A percentile compares a stretch with the other conserved stretches of the same genome.
phyloP scores from a whole-genome alignment of 2,113 vertebrate genomes.

The Erinaceus europaeus region DNA sequence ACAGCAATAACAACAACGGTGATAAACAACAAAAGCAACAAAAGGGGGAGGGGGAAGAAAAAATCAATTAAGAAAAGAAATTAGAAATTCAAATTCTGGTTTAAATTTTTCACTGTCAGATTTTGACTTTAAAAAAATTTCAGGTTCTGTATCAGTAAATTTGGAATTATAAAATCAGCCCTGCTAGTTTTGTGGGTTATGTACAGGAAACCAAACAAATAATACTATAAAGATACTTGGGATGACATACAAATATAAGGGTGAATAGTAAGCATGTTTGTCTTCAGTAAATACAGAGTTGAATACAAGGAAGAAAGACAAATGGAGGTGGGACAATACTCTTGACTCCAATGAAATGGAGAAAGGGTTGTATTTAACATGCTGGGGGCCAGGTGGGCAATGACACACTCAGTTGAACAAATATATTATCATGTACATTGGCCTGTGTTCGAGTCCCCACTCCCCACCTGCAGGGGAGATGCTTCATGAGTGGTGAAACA shows the following conservation, averaged over 20 bases:
- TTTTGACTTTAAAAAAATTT: neutral
- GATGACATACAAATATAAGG: neutral
- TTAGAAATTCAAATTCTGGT: neutral
- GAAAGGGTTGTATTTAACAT: neutral
- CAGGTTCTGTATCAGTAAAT: neutral
- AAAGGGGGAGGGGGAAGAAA: too few species aligned
- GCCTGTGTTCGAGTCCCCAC: too few species aligned
- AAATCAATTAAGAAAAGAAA: too few species aligned
- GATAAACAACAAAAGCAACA: too few species aligned
- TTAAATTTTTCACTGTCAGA: neutral
- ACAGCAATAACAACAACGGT: too few species aligned
- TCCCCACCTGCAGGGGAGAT: too few species aligned
- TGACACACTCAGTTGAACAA: too few species aligned
- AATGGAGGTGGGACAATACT: neutral
- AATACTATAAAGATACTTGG: neutral
- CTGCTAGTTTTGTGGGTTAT: neutral
- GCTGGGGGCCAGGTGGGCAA: too few species aligned
- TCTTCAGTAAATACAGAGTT: neutral
- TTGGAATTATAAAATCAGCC: neutral
- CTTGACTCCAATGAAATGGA: neutral
- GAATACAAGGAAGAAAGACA: neutral
- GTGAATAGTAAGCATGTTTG: neutral
- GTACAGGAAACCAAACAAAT: constrained; percentile 2
- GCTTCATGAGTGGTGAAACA: too few species aligned
- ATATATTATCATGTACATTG: too few species aligned